Evolutionary conservation across 2,797 vertebrate genomes (phyloP).

Genomic region (Anomalospiza imberbis): DNA sequence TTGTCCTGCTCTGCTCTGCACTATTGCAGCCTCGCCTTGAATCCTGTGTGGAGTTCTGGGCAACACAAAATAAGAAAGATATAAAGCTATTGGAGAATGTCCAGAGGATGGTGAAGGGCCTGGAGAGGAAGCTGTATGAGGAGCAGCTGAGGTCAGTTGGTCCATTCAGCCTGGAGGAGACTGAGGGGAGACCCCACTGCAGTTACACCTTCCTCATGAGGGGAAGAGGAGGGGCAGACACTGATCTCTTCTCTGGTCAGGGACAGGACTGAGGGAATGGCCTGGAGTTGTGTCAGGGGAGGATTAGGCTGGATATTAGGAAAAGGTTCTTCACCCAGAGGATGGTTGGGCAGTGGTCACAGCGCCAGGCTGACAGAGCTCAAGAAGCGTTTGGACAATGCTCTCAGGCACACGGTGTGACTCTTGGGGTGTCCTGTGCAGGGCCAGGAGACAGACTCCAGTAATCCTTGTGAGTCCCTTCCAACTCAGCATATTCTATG

Average conservation of each 20-base stretch:
- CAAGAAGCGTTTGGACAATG: accelerated
- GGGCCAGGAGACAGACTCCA: neutral
- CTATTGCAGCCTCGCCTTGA: accelerated
- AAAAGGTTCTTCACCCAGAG: accelerated
- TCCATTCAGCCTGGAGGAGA: neutral
- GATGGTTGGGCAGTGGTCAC: accelerated
- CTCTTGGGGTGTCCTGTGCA: neutral
- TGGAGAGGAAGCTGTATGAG: neutral
- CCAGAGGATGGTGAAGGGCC: neutral
- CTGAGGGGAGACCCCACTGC: neutral
- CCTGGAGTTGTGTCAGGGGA: neutral
- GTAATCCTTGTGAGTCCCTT: neutral
- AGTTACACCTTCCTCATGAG: accelerated
- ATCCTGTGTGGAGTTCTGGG: neutral
- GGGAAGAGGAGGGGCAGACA: accelerated
- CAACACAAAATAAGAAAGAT: neutral
- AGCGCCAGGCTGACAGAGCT: neutral
- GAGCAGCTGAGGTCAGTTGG: neutral
- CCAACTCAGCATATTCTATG: neutral
- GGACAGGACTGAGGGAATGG: neutral
- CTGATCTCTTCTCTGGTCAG: neutral
- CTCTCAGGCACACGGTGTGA: neutral
- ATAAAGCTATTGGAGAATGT: neutral
- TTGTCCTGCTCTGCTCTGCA: neutral
- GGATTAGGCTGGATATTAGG: accelerated